Evolutionary conservation across 2,888 invertebrate genomes (phyloP).

Genomic region (Lampropteryx suffumata): DNA sequence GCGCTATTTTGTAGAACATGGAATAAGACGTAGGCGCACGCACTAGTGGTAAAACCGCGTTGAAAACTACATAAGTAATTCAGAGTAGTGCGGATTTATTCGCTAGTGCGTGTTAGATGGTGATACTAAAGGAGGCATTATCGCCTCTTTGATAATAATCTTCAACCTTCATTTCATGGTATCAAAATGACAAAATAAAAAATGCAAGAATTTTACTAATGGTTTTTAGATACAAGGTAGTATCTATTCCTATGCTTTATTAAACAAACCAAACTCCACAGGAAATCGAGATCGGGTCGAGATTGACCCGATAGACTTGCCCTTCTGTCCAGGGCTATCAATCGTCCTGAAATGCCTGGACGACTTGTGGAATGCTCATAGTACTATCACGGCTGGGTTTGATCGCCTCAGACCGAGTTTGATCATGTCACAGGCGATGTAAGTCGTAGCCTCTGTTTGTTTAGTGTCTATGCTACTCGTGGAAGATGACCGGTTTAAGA

Average conservation of each 20-base stretch:
- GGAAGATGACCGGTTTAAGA: neutral
- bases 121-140: too few relatives aligned
- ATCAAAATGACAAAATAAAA: too few relatives aligned
- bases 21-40: too few relatives aligned
- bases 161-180: too few relatives aligned
- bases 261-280: constrained; percentile 58
- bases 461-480: neutral
- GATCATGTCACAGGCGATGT: constrained; percentile 36
- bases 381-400: constrained; percentile 58
- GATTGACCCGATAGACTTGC: constrained; percentile 53
- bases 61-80: too few relatives aligned
- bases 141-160: too few relatives aligned
- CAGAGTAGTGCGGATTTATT: too few relatives aligned
- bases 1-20: too few relatives aligned
- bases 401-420: constrained; percentile 45
- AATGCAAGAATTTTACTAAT: constrained; percentile 10
- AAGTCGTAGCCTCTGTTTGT: neutral
- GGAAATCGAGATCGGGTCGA: constrained; percentile 55
- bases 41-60: too few relatives aligned
- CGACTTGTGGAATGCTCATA: constrained; percentile 62
- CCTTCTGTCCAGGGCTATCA: constrained; percentile 45
- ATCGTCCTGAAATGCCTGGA: constrained; percentile 48
- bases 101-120: too few relatives aligned
- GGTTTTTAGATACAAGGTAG: constrained; percentile 36
- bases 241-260: constrained; percentile 53